Evolutionary conservation across 1,140 invertebrate species (phyloP).

Genomic region (Anastrepha obliqua): DNA sequence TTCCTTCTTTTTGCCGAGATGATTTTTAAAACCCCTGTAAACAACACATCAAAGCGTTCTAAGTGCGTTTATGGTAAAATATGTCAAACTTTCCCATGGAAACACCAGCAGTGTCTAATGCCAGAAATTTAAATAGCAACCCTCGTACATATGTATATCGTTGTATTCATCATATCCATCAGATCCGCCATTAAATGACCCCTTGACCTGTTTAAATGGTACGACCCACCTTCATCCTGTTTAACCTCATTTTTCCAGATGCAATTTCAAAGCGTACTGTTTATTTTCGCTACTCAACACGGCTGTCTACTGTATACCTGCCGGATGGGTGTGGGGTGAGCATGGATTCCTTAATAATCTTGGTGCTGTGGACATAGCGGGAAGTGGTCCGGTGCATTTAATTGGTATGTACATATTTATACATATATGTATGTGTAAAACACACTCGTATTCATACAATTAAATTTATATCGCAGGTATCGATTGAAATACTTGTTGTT

Average conservation of each 20-base stretch:
- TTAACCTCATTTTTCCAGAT: conserved; percentile 59
- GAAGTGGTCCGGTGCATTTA: conserved; percentile 93
- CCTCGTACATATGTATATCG: no score
- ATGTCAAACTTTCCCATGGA: no score
- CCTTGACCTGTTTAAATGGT: no score
- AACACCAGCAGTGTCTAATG: no score
- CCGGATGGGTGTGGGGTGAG: conserved; percentile 85
- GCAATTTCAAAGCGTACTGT: conserved; percentile 92
- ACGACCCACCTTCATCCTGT: neutral
- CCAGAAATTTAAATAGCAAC: no score
- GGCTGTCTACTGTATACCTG: conserved; percentile 91
- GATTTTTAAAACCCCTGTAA: no score
- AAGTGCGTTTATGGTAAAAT: no score
- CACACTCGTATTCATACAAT: neutral
- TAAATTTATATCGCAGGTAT: neutral
- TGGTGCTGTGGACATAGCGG: conserved; percentile 91
- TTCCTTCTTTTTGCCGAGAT: no score
- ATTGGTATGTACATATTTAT: conserved; percentile 78
- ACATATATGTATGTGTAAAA: neutral
- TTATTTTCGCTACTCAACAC: conserved; percentile 93
- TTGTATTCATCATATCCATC: no score
- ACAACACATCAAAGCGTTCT: no score
- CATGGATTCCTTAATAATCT: conserved; percentile 88
- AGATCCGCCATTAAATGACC: no score
- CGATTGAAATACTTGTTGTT: neutral